Evolutionary conservation across 2,113 vertebrate species (phyloP).

Genomic region (Myiagra hebetior): DNA sequence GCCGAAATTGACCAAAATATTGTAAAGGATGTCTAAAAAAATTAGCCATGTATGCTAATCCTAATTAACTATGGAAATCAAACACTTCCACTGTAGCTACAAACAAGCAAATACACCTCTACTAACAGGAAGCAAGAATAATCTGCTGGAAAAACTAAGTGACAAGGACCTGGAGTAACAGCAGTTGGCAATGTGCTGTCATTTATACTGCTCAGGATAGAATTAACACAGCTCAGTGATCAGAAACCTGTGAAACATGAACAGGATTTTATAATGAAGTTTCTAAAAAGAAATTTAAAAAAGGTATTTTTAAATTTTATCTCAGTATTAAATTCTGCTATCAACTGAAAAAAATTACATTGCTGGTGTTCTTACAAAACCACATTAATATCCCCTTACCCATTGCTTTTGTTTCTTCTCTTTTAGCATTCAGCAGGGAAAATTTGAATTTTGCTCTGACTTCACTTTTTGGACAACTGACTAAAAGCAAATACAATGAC

Average conservation of each 20-base stretch:
- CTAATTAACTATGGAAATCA: background rate
- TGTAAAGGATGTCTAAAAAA: background rate
- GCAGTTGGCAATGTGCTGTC: background rate
- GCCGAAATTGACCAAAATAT: background rate
- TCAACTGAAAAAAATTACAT: background rate
- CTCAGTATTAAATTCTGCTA: background rate
- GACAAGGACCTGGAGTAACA: background rate
- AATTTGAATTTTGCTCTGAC: constrained; percentile 99
- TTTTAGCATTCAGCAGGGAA: constrained; percentile 94
- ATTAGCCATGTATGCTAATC: background rate
- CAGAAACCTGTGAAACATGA: background rate
- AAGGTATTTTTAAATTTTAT: background rate
- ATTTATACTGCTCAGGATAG: background rate
- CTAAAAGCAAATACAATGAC: constrained; percentile 95
- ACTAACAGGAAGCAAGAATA: background rate
- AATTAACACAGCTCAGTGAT: background rate
- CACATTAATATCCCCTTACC: constrained; percentile 76
- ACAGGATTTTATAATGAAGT: background rate
- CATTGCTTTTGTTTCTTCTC: constrained; percentile 99
- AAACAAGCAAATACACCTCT: background rate
- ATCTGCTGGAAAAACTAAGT: background rate
- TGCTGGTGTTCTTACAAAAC: background rate
- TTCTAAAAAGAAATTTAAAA: background rate
- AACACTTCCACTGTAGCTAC: background rate
- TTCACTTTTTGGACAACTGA: constrained; percentile 99